Percentiles rank a stretch among this genome's conserved stretches.
Evolutionary conservation across 2,113 vertebrate species (phyloP).

Genomic region (Ammodramus savannarum): DNA sequence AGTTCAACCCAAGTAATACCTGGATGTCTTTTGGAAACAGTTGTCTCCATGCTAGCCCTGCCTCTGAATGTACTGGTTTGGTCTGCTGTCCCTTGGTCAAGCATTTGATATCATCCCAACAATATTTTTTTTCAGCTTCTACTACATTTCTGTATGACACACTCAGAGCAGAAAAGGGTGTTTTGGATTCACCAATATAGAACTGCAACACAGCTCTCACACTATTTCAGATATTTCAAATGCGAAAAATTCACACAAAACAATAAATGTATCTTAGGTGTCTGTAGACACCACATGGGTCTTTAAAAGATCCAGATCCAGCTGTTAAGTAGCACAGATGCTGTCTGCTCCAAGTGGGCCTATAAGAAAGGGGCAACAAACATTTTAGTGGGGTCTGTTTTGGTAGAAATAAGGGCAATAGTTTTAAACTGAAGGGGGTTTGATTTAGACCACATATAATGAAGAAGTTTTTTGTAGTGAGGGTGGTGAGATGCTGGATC

Average conservation of each 20-base stretch:
- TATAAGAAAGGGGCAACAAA: neutral
- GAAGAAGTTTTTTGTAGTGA: neutral
- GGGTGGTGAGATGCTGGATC: neutral
- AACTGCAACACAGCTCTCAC: neutral
- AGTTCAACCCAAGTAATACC: neutral
- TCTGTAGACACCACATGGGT: neutral
- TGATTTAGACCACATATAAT: neutral
- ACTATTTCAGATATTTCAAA: neutral
- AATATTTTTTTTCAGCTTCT: neutral
- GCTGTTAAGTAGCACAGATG: neutral
- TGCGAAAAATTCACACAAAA: neutral
- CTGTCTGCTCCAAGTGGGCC: neutral
- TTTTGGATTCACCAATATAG: neutral
- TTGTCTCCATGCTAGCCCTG: neutral
- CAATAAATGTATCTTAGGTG: neutral
- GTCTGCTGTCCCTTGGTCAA: neutral
- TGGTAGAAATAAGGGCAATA: neutral
- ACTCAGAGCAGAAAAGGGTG: neutral
- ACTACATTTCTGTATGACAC: neutral
- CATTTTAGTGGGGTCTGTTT: neutral
- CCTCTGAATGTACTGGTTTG: neutral
- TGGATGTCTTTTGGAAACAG: neutral
- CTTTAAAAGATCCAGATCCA: neutral
- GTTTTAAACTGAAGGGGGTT: neutral
- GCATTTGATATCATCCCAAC: neutral